Evolutionary conservation across 2,113 vertebrate genomes (phyloP), one percentile per base, ranked within the genome.

Genomic region (Procavia capensis): DNA sequence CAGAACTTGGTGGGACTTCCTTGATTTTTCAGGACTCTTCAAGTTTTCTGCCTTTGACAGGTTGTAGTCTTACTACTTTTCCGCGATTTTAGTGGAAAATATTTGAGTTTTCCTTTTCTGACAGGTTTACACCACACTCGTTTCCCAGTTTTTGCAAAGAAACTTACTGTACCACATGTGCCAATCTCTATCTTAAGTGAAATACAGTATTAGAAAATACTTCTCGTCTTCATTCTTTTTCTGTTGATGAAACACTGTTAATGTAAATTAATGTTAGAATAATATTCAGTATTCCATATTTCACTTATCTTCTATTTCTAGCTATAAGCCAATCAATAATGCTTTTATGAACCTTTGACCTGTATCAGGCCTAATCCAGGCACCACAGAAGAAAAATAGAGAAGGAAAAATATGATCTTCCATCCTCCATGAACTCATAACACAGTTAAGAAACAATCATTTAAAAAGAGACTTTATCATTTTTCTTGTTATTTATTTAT

Each of bases 401-500:
- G 45, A 87, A 81, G 36, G 41, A 76, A 70, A 84, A 41, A 5
- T 8, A 29, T 25, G 17, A 47, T 13, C 19, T 19, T 4, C 2
- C 17, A 5, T 34, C 8, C 24, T 57, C 6, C 24, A 75, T 47
- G 75, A 92, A 91, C 36, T 90, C 75, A 27, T 1, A 76, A 19
- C 39, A 29, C 50, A 68, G 36, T 43, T 20, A 31, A 85, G 72
- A 85, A 88, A 54, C 2, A 70, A 27, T 80, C 29, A 39, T 88
- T 83, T 72, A 9, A 70, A 36, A 50, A 74, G 19, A 85, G 41
- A 74, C 1, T 76, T 50, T 36, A 81, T 87, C 11, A 9, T 2
- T 34, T 88, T 89, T 63, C 27, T 20, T 82, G 50, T 74, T 86
- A 72, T 9, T 90, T 43, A 90, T 54, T 78, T 93, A 47, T 94